These are phyloP conservation scores for Dioctria linearis DNA, from an alignment of 2,888 invertebrate genomes.

Conservation along the genomic window DNA sequence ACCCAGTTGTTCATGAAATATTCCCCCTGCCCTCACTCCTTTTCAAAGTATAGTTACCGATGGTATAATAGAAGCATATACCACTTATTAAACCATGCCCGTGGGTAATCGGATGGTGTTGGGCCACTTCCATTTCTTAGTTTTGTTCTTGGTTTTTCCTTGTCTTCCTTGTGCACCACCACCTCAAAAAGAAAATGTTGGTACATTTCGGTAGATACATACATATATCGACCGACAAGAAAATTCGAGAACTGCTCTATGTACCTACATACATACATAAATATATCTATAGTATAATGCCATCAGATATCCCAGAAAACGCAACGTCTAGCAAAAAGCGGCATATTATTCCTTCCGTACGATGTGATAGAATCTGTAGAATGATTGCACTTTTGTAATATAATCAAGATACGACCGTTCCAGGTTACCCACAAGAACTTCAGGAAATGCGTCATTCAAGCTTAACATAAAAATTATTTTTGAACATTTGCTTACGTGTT, in stretches of 20 bases:
- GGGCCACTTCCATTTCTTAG: neutral
- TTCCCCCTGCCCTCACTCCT: neutral
- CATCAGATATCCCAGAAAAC: neutral
- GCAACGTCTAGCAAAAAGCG: neutral
- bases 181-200: too few species aligned
- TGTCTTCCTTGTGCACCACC: too few species aligned
- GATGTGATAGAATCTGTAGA: neutral
- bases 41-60: too few species aligned
- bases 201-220: too few species aligned
- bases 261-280: too few species aligned
- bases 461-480: too few species aligned
- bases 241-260: too few species aligned
- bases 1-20: slow-evolving; percentile 20
- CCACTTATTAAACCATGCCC: neutral
- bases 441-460: too few species aligned
- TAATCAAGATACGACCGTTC: neutral
- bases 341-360: neutral
- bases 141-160: too few species aligned
- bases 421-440: neutral
- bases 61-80: neutral
- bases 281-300: too few species aligned
- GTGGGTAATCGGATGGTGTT: neutral
- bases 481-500: too few species aligned
- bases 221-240: too few species aligned
- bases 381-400: neutral